Conservation (phyloP, 2,888 invertebrate species). For the Melanotus villosus region DNA sequence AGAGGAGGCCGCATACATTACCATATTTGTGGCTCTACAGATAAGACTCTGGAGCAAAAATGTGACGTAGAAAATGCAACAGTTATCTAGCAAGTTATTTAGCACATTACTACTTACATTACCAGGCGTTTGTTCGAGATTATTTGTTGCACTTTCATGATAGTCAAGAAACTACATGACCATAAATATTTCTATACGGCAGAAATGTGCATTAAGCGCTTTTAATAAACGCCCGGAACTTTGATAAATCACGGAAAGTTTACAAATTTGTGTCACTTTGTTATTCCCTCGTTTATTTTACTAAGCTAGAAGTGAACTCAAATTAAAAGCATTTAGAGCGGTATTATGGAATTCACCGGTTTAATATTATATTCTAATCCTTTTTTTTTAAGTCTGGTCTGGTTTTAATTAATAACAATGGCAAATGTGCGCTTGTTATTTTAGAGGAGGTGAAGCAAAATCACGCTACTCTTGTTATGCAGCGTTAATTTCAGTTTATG, state of each 20-base stretch:
- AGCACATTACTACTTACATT: constrained; percentile 26
- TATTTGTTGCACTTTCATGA: constrained; percentile 30
- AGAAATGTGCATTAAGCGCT: constrained; percentile 21
- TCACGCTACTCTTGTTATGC: too few species aligned
- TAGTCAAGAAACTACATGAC: constrained; percentile 17
- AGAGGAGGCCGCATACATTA: constrained; percentile 31
- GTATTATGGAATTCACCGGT: too few species aligned
- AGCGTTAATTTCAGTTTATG: too few species aligned
- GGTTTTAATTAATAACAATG: too few species aligned
- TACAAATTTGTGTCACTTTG: constrained; percentile 12
- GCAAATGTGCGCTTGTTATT: too few species aligned
- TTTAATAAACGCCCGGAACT: constrained; percentile 17
- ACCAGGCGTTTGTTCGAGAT: constrained; percentile 19
- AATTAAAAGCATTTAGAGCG: too few species aligned
- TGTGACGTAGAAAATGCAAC: constrained; percentile 31
- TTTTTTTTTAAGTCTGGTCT: too few species aligned
- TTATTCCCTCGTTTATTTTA: neutral
- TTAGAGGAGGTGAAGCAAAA: too few species aligned
- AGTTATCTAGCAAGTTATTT: constrained; percentile 36
- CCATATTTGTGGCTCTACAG: constrained; percentile 36
- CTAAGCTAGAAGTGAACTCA: too few species aligned
- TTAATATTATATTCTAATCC: too few species aligned
- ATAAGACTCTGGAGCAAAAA: constrained; percentile 29
- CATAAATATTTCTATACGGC: constrained; percentile 24
- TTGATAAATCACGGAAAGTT: constrained; percentile 8